phyloP scores from a whole-genome alignment of 1,140 invertebrate species.

The Propsilocerus akamusi region DNA sequence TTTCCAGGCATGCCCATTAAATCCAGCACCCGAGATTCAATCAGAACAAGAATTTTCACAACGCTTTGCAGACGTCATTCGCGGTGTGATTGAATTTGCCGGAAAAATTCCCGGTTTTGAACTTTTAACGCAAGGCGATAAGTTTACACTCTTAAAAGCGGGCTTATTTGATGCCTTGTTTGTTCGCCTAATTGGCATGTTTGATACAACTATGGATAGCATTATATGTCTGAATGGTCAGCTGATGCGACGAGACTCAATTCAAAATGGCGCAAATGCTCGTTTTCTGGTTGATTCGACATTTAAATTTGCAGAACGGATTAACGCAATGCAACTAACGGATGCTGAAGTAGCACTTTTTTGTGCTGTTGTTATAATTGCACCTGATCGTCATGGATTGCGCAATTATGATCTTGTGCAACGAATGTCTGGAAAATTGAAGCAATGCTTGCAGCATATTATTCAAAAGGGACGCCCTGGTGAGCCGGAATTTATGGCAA shows the following conservation, averaged over 20 bases:
- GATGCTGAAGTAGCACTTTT: conserved; percentile 89
- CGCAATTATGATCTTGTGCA: conserved; percentile 82
- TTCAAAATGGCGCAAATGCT: conserved; percentile 77
- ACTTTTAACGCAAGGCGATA: conserved; percentile 85
- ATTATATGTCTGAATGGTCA: conserved; percentile 88
- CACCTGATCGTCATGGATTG: conserved; percentile 80
- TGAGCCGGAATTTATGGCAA: conserved; percentile 58
- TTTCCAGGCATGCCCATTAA: conserved; percentile 83
- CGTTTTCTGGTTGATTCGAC: conserved; percentile 90
- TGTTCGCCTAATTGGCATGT: conserved; percentile 85
- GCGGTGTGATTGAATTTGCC: conserved; percentile 93
- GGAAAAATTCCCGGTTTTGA: conserved; percentile 93
- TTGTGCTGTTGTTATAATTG: conserved; percentile 87
- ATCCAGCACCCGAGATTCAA: conserved; percentile 78
- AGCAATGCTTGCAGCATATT: conserved; percentile 68
- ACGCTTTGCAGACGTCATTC: conserved; percentile 85
- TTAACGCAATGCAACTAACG: conserved; percentile 74
- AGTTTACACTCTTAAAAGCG: conserved; percentile 90
- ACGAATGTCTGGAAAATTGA: conserved; percentile 78
- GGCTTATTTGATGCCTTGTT: conserved; percentile 88
- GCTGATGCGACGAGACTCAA: conserved; percentile 72
- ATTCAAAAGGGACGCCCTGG: conserved; percentile 70
- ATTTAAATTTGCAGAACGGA: conserved; percentile 90
- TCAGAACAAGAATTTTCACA: conserved; percentile 84
- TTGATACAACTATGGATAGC: conserved; percentile 71